phyloP scores from a whole-genome alignment of 2,797 vertebrate genomes.

The Siniperca obscura region DNA sequence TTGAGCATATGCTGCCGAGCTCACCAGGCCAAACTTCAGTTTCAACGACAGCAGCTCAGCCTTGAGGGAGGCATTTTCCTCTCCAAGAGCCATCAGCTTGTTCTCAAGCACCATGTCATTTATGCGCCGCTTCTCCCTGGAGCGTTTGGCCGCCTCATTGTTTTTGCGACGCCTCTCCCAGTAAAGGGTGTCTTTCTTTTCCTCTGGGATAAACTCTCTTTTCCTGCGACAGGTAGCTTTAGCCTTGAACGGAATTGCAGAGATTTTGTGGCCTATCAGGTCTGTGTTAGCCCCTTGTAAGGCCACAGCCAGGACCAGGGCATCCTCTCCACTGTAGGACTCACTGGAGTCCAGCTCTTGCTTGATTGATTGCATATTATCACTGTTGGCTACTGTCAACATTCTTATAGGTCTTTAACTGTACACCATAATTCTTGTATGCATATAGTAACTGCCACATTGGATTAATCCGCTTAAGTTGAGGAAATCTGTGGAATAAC shows the following conservation, averaged over 20 bases:
- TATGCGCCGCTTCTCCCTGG: constrained; percentile 94
- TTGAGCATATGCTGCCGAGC: constrained; percentile 90
- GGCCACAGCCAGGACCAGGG: constrained; percentile 86
- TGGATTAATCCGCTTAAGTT: constrained; percentile 29
- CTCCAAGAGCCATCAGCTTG: constrained; percentile 94
- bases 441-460: constrained; percentile 39
- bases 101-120: constrained; percentile 98
- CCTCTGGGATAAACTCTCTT: constrained; percentile 96
- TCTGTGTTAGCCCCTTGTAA: constrained; percentile 86
- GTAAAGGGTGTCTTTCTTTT: constrained; percentile 95
- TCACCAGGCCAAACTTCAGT: constrained; percentile 94
- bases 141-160: constrained; percentile 97
- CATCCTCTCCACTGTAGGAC: constrained; percentile 85
- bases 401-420: constrained; percentile 60
- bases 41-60: constrained; percentile 93
- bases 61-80: constrained; percentile 95
- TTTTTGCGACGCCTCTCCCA: constrained; percentile 98
- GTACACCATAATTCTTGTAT: constrained; percentile 40
- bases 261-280: constrained; percentile 75
- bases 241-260: constrained; percentile 80
- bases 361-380: constrained; percentile 93
- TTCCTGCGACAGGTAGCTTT: constrained; percentile 91
- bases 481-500: constrained; percentile 60
- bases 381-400: constrained; percentile 64
- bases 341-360: constrained; percentile 87